Conservation (phyloP, 2,113 vertebrate genomes). For the Telmatochromis sp. region DNA sequence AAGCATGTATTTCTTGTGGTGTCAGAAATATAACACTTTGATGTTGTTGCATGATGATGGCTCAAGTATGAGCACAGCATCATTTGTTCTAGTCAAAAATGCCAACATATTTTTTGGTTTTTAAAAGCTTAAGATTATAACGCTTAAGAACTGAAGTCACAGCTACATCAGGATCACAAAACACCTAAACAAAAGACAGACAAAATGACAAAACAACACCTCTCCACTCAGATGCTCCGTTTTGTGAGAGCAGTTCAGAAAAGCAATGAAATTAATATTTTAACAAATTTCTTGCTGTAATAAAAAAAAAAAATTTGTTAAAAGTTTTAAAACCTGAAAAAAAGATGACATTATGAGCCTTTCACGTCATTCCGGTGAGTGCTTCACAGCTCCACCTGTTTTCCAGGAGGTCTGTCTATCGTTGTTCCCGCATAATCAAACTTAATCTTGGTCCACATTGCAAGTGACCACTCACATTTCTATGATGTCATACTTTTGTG, state of each 20-base stretch:
- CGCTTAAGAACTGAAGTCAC: background rate
- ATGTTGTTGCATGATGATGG: background rate
- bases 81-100: background rate
- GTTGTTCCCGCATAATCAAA: background rate
- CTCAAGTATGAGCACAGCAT: accelerated
- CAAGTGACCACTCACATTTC: background rate
- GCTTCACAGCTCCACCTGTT: background rate
- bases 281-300: background rate
- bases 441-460: background rate
- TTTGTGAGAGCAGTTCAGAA: accelerated
- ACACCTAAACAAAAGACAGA: background rate
- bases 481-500: background rate
- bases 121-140: background rate
- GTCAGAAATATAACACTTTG: background rate
- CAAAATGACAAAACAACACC: background rate
- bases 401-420: background rate
- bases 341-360: accelerated
- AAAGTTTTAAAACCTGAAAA: background rate
- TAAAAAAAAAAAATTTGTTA: background rate
- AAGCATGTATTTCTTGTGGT: background rate
- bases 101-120: background rate
- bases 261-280: accelerated
- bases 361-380: accelerated
- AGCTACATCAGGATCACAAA: background rate
- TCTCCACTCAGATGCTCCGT: background rate